These are phyloP conservation scores for Drosophila biarmipes DNA, from an alignment of 1,140 invertebrate genomes.

Conservation along the genomic window DNA sequence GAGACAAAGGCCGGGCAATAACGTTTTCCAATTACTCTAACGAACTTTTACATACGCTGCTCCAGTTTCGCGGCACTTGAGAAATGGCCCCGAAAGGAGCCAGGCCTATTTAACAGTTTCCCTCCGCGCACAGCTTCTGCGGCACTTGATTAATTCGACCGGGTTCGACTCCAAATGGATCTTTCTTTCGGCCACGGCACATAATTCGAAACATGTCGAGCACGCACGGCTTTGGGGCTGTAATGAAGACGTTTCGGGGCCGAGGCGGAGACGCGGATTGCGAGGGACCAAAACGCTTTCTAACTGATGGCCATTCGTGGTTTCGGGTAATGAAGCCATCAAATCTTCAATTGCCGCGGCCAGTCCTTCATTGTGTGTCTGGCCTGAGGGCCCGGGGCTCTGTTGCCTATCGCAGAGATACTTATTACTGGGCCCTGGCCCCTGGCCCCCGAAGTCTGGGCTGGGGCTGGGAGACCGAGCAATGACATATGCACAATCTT, in stretches of 20 bases:
- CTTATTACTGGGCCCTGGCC: too few species aligned
- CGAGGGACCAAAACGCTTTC: conserved; percentile 58
- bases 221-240: conserved; percentile 23
- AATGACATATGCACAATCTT: background rate
- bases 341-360: conserved; percentile 34
- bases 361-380: conserved; percentile 29
- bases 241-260: conserved; percentile 74
- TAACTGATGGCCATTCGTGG: conserved; percentile 67
- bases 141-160: conserved; percentile 64
- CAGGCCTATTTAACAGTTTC: conserved; percentile 41
- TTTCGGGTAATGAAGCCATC: conserved; percentile 53
- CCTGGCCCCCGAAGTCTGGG: background rate
- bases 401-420: background rate
- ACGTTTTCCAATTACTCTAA: conserved; percentile 62
- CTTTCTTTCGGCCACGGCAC: conserved; percentile 21
- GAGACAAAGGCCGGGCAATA: conserved; percentile 41
- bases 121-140: conserved; percentile 36
- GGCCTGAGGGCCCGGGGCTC: conserved; percentile 1
- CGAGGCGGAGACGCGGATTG: background rate
- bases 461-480: background rate
- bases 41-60: conserved; percentile 56
- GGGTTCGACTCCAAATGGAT: conserved; percentile 43
- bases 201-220: conserved; percentile 26
- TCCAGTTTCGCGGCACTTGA: conserved; percentile 55
- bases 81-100: conserved; percentile 46